Percentiles rank a stretch among this genome's conserved stretches.
Conservation (phyloP, 2,797 vertebrate species). For the Acrossocheilus wenchowensis region DNA sequence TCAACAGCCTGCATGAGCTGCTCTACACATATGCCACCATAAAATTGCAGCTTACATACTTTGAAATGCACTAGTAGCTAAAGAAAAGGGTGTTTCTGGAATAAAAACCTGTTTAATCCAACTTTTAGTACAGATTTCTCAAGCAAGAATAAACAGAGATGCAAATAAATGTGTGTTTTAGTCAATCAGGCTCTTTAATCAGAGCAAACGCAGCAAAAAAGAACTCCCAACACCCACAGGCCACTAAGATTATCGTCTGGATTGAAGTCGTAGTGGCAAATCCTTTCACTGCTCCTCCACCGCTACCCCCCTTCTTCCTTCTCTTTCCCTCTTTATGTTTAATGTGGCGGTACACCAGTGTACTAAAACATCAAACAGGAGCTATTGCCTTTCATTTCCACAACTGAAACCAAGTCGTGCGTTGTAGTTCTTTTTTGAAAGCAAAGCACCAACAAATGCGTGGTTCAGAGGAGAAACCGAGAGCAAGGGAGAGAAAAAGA, state of each 20-base stretch:
- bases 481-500: conserved; percentile 20
- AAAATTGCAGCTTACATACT: not conserved
- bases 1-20: conserved; percentile 15
- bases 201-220: conserved; percentile 34
- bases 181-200: conserved; percentile 40
- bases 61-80: not conserved
- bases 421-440: conserved; percentile 55
- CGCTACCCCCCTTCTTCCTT: conserved; percentile 31
- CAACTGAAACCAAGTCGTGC: conserved; percentile 60
- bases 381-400: conserved; percentile 62
- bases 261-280: conserved; percentile 54
- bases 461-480: conserved; percentile 34
- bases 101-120: conserved; percentile 7
- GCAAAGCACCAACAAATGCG: conserved; percentile 52
- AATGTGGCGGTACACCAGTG: conserved; percentile 63
- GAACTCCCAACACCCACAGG: conserved; percentile 48
- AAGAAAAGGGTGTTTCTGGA: not conserved
- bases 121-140: conserved; percentile 3
- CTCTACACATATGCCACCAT: conserved; percentile 8
- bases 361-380: conserved; percentile 65
- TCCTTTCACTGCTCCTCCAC: conserved; percentile 41
- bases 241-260: conserved; percentile 53
- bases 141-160: conserved; percentile 24
- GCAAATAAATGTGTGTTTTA: conserved; percentile 47
- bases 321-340: conserved; percentile 56